Evolutionary conservation across 1,140 invertebrate species (phyloP), one percentile per base, ranked within the genome.

Genomic region (Euschistus heros): DNA sequence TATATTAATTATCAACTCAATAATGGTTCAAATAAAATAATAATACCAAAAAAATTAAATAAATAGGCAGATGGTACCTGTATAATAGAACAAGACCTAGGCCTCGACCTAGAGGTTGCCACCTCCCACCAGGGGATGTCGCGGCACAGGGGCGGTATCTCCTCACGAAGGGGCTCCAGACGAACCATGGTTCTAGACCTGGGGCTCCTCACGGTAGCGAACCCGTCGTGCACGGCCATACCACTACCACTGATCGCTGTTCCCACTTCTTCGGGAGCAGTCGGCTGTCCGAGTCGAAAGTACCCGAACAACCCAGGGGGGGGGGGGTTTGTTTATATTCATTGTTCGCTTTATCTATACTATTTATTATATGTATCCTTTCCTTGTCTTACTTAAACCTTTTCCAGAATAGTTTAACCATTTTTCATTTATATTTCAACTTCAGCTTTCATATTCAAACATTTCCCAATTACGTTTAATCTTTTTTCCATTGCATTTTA

Each of bases 121-220:
- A 91, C 74, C 75, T 91, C 89, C 85, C 88, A 91, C 89, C 89
- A 91, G 0, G 89, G 89, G 50, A 92, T 82, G 55, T 83, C 78
- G 20, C 82, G 83, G 66, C 82, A 80, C 17, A 82, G 80, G 15
- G 67, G 37, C 10, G 55, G 63, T 13, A 70, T 67, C 80, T 72
- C 73, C 22, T 73, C 72, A 2, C 67, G 63, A 20, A 79, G 73
- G 24, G 78, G 76, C 66, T 79, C 78, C 37, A 79, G 71, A 24
- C 61, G 24, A 46, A 30, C 8, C 22, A 30, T 22, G 0, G 33
- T 63, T 0, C 50, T 57, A 37, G 24, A 26, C 46, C 67, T 30
- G 15, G 37, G 46, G 22, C 84, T 80, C 64, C 88, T 78, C 65
- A 91, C 87, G 0, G 88, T 91, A 50, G 87, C 87, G 75, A 89